phyloP scores from a whole-genome alignment of 2,888 invertebrate genomes.

The Trissoscelio sp. region DNA sequence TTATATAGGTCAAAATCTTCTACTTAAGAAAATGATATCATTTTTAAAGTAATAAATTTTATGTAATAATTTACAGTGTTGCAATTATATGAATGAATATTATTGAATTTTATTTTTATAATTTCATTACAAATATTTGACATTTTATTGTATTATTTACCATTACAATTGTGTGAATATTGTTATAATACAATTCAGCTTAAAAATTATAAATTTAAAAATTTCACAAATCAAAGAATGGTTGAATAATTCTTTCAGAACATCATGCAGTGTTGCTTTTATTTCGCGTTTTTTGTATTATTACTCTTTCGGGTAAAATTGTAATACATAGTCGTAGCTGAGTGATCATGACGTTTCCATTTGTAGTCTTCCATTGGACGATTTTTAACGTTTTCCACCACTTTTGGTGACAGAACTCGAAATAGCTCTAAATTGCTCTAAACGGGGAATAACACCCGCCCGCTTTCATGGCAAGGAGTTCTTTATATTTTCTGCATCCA shows the following conservation, averaged over 20 bases:
- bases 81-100: too few species aligned
- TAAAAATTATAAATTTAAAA: not conserved
- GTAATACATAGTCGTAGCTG: not conserved
- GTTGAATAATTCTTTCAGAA: not conserved
- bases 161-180: too few species aligned
- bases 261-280: not conserved
- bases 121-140: too few species aligned
- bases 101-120: too few species aligned
- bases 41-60: not conserved
- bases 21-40: too few species aligned
- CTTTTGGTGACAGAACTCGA: not conserved
- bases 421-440: conserved; percentile 33
- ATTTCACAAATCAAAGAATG: not conserved
- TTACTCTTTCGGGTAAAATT: not conserved
- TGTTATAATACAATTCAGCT: too few species aligned
- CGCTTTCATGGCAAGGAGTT: conserved; percentile 7
- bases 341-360: conserved; percentile 33
- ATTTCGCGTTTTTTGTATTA: conserved; percentile 3
- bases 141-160: too few species aligned
- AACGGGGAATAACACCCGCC: conserved; percentile 29
- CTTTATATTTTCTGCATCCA: conserved; percentile 24
- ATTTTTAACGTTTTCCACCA: conserved; percentile 15
- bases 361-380: conserved; percentile 18
- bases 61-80: too few species aligned
- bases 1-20: not conserved